Conservation (phyloP, 2,113 vertebrate species). For the Alexandromys fortis region DNA sequence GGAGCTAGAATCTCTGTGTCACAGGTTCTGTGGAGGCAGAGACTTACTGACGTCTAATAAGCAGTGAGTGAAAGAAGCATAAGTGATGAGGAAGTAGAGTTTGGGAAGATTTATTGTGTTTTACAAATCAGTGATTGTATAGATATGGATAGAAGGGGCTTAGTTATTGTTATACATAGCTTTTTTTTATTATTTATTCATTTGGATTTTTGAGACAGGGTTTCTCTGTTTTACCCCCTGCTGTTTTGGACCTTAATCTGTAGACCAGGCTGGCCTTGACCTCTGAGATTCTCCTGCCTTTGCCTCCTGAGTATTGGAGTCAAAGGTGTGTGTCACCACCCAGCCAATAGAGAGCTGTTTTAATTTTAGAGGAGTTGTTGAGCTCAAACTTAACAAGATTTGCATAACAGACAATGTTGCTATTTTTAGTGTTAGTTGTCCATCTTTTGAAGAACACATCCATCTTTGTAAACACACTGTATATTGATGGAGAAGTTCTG, state of each 20-base stretch:
- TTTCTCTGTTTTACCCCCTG: neutral
- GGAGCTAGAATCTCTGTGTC: neutral
- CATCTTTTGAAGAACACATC: neutral
- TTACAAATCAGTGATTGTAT: constrained; percentile 3
- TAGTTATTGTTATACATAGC: neutral
- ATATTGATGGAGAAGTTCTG: neutral
- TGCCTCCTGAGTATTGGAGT: neutral
- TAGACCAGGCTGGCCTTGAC: neutral
- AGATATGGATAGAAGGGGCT: neutral
- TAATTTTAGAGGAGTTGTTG: constrained; percentile 40
- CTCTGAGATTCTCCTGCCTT: neutral
- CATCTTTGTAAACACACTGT: neutral
- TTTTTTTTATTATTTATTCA: neutral
- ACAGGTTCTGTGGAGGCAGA: neutral
- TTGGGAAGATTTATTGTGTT: constrained; percentile 8
- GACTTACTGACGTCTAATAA: neutral
- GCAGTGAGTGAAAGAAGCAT: neutral
- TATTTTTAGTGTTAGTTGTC: constrained; percentile 8
- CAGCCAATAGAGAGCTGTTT: neutral
- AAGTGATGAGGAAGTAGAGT: neutral
- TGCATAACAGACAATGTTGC: neutral
- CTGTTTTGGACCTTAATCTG: neutral
- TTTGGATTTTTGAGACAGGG: neutral
- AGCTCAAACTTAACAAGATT: neutral
- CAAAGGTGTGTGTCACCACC: neutral